phyloP scores from a whole-genome alignment of 2,888 invertebrate species.

The Drosophila austrosaltans region DNA sequence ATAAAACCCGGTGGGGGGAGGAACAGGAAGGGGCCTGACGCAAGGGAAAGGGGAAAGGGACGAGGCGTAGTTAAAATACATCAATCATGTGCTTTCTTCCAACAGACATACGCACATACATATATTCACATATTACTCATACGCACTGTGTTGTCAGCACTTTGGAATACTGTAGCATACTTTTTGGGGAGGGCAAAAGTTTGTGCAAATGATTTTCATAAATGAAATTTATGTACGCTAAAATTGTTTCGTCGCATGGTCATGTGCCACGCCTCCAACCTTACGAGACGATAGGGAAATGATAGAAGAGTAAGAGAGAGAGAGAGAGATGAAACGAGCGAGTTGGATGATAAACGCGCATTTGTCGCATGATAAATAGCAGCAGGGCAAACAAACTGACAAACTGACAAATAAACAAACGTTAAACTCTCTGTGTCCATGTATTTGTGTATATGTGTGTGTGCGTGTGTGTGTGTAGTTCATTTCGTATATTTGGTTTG shows the following conservation, averaged over 20 bases:
- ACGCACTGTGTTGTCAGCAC: slow-evolving; percentile 57
- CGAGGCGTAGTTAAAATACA: slow-evolving; percentile 41
- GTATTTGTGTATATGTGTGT: background rate
- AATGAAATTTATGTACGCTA: slow-evolving; percentile 67
- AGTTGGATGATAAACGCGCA: slow-evolving; percentile 70
- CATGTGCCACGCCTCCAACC: slow-evolving; percentile 40
- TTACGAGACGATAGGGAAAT: slow-evolving; percentile 8
- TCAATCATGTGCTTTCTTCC: slow-evolving; percentile 60
- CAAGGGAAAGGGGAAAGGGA: background rate
- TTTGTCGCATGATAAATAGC: slow-evolving; percentile 78
- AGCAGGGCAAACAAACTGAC: slow-evolving; percentile 26
- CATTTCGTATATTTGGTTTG: slow-evolving; percentile 10
- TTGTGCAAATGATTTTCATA: slow-evolving; percentile 73
- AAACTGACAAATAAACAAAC: slow-evolving; percentile 57
- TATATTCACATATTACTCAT: slow-evolving; percentile 40
- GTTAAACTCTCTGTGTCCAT: slow-evolving; percentile 15
- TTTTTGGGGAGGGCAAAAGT: slow-evolving; percentile 41
- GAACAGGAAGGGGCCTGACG: background rate
- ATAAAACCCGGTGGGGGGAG: slow-evolving; percentile 44
- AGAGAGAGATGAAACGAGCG: slow-evolving; percentile 12
- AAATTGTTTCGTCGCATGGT: slow-evolving; percentile 65
- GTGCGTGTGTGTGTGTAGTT: slow-evolving; percentile 18
- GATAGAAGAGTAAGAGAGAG: slow-evolving; percentile 1
- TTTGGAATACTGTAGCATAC: slow-evolving; percentile 34
- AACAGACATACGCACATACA: slow-evolving; percentile 29